Evolutionary conservation across 2,113 vertebrate genomes (phyloP).

Genomic region (Holacanthus passer): DNA sequence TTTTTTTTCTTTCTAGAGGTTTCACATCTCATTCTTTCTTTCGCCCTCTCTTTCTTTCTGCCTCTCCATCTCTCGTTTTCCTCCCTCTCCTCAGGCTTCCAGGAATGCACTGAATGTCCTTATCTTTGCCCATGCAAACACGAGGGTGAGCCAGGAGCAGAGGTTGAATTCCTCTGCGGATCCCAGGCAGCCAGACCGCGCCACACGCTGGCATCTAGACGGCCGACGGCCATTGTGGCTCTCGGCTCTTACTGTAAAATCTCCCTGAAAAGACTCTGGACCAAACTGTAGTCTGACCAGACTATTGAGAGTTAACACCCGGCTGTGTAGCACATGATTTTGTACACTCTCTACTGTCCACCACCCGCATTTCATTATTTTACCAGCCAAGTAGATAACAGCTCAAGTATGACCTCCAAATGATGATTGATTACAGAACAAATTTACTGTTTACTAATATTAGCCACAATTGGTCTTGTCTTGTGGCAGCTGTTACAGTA

Average conservation of each 20-base stretch:
- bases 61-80: constrained; percentile 18
- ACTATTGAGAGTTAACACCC: background rate
- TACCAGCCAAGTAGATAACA: background rate
- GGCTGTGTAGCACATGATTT: too few species aligned
- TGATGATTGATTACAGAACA: background rate
- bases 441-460: background rate
- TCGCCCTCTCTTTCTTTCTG: background rate
- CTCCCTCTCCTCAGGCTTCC: constrained; percentile 42
- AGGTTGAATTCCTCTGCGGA: constrained; percentile 74
- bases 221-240: constrained; percentile 10
- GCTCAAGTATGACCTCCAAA: background rate
- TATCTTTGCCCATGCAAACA: constrained; percentile 80
- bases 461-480: background rate
- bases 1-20: constrained; percentile 18
- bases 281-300: background rate
- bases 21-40: constrained; percentile 30
- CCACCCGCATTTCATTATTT: background rate
- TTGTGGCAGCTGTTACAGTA: background rate
- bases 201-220: constrained; percentile 53
- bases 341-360: background rate
- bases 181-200: constrained; percentile 46
- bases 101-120: constrained; percentile 80
- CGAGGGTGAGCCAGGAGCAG: constrained; percentile 64
- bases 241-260: constrained; percentile 11
- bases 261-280: background rate